Evolutionary conservation across 2,888 invertebrate genomes (phyloP).

Genomic region (Phorcus lineatus): DNA sequence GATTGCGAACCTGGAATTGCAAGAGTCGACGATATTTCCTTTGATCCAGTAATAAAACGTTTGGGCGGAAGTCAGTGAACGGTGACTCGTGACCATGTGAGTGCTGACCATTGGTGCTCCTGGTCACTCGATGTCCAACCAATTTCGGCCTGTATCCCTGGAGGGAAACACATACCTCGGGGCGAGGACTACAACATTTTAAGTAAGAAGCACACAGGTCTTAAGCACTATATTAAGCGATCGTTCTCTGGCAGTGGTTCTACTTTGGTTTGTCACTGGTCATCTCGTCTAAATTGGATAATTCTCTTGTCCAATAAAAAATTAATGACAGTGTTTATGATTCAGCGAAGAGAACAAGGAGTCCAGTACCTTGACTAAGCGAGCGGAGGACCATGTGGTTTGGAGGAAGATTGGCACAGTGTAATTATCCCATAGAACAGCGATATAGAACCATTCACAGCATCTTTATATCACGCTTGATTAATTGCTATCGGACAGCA

Average conservation of each 20-base stretch:
- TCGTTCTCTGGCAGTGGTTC: not conserved
- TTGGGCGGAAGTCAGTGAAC: not conserved
- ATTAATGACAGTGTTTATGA: not conserved
- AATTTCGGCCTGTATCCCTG: not conserved
- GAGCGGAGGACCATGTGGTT: not conserved
- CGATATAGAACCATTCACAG: not conserved
- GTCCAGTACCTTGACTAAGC: not conserved
- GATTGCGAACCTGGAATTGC: no score
- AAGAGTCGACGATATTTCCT: not conserved
- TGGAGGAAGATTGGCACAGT: not conserved
- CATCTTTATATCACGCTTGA: slow-evolving; percentile 4
- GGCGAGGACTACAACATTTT: not conserved
- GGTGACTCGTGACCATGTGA: no score
- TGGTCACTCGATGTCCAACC: not conserved
- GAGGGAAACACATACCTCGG: not conserved
- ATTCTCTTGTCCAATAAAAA: slow-evolving; percentile 6
- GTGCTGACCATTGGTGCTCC: no score
- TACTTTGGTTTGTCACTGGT: not conserved
- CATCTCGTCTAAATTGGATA: slow-evolving; percentile 3
- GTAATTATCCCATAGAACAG: not conserved
- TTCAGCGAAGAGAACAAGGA: not conserved
- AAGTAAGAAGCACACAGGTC: not conserved
- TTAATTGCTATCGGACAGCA: not conserved
- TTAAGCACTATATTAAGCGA: not conserved
- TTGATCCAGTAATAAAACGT: not conserved